Evolutionary conservation across 2,888 invertebrate species (phyloP).

Genomic region (Xestia ashworthii): DNA sequence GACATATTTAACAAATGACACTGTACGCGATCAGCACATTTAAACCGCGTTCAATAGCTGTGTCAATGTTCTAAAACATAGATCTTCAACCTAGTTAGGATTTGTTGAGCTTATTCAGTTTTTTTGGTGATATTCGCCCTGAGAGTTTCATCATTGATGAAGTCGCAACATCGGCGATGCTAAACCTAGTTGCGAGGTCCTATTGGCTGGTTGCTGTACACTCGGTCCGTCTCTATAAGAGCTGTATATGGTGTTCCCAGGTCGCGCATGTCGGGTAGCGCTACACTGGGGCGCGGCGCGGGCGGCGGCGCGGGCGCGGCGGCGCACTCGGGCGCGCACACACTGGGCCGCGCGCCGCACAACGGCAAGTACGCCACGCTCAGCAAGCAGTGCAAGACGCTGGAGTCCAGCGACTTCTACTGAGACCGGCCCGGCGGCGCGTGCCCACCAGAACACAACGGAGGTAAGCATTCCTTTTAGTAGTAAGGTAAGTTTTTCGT

Average conservation of each 20-base stretch:
- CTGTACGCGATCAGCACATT: not conserved
- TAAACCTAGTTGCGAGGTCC: not conserved
- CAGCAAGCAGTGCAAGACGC: slow-evolving; percentile 98
- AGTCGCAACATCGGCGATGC: not conserved
- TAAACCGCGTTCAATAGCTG: not conserved
- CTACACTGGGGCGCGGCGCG: slow-evolving; percentile 68
- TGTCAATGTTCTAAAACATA: not conserved
- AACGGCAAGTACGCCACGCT: slow-evolving; percentile 98
- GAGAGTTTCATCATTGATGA: not conserved
- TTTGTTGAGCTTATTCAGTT: not conserved
- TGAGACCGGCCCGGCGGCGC: slow-evolving; percentile 95
- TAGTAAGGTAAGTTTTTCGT: too few relatives aligned
- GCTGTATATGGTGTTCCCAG: slow-evolving; percentile 62
- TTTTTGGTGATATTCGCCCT: not conserved
- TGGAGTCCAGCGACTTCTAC: slow-evolving; percentile 98
- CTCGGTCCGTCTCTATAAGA: not conserved
- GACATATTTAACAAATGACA: not conserved
- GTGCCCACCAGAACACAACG: slow-evolving; percentile 71
- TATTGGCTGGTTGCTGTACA: not conserved
- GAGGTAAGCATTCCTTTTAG: slow-evolving; percentile 22
- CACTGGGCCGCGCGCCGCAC: slow-evolving; percentile 93
- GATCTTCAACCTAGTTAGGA: not conserved
- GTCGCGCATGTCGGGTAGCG: slow-evolving; percentile 84
- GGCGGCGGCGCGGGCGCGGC: slow-evolving; percentile 77
- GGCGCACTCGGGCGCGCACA: slow-evolving; percentile 90